Conservation (phyloP, 2,797 vertebrate species). For the Danio choprae region DNA sequence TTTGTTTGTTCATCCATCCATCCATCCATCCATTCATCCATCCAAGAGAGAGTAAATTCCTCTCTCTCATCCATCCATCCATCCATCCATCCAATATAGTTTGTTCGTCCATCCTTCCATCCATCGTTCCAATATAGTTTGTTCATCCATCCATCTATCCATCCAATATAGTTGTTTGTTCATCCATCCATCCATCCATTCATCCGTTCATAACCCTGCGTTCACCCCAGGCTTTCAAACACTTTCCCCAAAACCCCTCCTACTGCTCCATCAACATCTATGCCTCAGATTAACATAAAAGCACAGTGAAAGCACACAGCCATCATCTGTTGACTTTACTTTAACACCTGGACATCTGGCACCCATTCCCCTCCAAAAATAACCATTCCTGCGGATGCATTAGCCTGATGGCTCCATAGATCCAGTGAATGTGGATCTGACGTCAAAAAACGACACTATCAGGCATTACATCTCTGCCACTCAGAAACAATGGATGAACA, state of each 20-base stretch:
- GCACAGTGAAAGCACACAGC: background rate
- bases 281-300: background rate
- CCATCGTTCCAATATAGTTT: background rate
- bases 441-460: conserved; percentile 70
- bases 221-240: background rate
- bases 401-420: conserved; percentile 36
- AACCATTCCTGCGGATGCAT: conserved; percentile 12
- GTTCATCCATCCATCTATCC: background rate
- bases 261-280: background rate
- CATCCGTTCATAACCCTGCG: background rate
- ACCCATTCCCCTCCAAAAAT: background rate
- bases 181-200: background rate
- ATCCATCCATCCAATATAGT: background rate
- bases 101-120: background rate
- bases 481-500: conserved; percentile 77
- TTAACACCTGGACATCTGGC: background rate
- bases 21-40: background rate
- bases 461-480: conserved; percentile 77
- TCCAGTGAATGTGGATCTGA: conserved; percentile 62
- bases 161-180: too few species aligned
- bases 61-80: background rate
- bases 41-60: too few species aligned
- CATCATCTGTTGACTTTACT: conserved; percentile 1
- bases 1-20: background rate
- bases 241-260: background rate